Evolutionary conservation across 2,888 invertebrate species (phyloP).

Genomic region (Operophtera brumata): DNA sequence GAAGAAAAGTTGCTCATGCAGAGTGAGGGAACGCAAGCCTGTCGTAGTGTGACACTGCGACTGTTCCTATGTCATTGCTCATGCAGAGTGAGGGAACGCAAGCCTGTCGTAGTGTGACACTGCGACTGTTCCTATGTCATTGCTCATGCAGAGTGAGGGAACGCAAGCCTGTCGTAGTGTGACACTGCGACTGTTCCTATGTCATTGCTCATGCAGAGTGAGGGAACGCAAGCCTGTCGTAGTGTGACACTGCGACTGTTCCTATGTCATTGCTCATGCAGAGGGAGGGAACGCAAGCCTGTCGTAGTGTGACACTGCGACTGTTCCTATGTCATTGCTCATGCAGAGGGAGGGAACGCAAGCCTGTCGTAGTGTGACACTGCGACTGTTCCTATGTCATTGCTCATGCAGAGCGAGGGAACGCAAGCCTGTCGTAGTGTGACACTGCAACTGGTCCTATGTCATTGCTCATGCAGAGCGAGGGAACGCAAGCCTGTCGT

Average conservation of each 20-base stretch:
- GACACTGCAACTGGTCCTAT: constrained; percentile 20
- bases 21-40: constrained; percentile 64
- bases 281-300: constrained; percentile 64
- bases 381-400: constrained; percentile 7
- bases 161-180: constrained; percentile 68
- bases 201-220: constrained; percentile 70
- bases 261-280: constrained; percentile 68
- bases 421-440: constrained; percentile 68
- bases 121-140: constrained; percentile 7
- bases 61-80: constrained; percentile 36
- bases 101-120: constrained; percentile 64
- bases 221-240: constrained; percentile 67
- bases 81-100: constrained; percentile 65
- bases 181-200: constrained; percentile 21
- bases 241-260: constrained; percentile 44
- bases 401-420: constrained; percentile 70
- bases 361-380: constrained; percentile 64
- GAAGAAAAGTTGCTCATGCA: constrained; percentile 73
- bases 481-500: constrained; percentile 67
- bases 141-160: constrained; percentile 70
- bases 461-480: constrained; percentile 70
- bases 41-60: constrained; percentile 55
- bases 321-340: constrained; percentile 54
- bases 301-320: constrained; percentile 55
- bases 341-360: constrained; percentile 65